Base-by-base conservation (phyloP, 2,113 vertebrate species). In the Nycticorax nycticorax region DNA sequence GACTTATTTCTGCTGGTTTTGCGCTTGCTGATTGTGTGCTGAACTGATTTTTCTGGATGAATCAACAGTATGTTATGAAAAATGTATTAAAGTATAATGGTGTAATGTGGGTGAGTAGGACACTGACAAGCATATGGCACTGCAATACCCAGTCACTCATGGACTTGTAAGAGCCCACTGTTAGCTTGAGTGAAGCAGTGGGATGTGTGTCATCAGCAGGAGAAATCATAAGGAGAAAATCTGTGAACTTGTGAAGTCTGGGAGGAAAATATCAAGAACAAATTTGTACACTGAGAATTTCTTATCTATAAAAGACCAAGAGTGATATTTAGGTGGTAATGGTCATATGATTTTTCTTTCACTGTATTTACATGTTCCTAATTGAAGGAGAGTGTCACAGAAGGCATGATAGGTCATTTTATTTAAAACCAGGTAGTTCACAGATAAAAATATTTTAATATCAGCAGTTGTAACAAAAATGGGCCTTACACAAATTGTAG, bases 21-120 rank as follows among this genome's bases (percentile, higher is more conserved):
- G 50, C 43, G 35, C 26, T 43, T 28, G 53, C 73, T 39, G 18
- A 20, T 9, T 11, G 93, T 30, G 56, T 67, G 84, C 52, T 89
- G 88, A 92, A 83, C 90, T 63, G 80, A 53, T 93, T 95, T 80
- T 96, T 87, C 79, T 93, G 92, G 73, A 52, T 41, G 90, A 81
- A 89, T 89, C 78, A 83, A 91, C 90, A 83, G 37, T 59, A 26
- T 3, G 48, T 66, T 53, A 62, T 69, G 85, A 87, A 95, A 93
- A 96, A 74, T 72, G 62, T 68, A 92, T 93, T 94, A 27, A 81
- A 81, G 55, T 77, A 5, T 81, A 45, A 80, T 33, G 81, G 60
- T 89, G 67, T 89, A 52, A 92, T 94, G 88, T 94, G 85, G 94
- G 96, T 96, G 95, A 96, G 92, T 93, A 96, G 97, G 94, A 79